phyloP scores from a whole-genome alignment of 30 jellyfish, hydroid and myxozoan species.

The Phacellophora camtschatica region DNA sequence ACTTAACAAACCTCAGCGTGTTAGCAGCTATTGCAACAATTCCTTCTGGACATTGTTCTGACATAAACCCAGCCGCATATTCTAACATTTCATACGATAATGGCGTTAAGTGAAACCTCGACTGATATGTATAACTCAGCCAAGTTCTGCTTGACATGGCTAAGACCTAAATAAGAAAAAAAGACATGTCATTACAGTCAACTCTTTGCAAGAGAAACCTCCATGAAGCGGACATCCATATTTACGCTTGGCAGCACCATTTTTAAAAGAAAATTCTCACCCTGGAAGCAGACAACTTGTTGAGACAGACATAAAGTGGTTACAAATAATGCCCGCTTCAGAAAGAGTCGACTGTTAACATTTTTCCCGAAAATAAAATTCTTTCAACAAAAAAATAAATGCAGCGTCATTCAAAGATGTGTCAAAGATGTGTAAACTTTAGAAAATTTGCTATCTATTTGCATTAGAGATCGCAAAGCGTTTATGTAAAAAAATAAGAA shows the following conservation, averaged over 20 bases:
- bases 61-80: slow-evolving; percentile 94
- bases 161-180: slow-evolving; percentile 62
- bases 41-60: slow-evolving; percentile 99
- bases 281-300: too few species aligned
- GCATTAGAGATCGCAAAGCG: background rate
- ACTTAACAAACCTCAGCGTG: slow-evolving; percentile 78
- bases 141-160: slow-evolving; percentile 99
- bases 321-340: too few species aligned
- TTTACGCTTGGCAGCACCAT: too few species aligned
- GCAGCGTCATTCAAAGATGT: too few species aligned
- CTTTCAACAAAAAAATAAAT: too few species aligned
- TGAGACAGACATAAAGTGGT: too few species aligned
- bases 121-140: slow-evolving; percentile 97
- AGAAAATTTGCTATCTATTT: background rate
- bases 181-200: background rate
- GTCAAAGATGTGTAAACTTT: background rate
- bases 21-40: slow-evolving; percentile 93
- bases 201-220: too few species aligned
- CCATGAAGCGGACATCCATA: too few species aligned
- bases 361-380: too few species aligned
- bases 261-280: too few species aligned
- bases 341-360: too few species aligned
- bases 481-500: background rate
- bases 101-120: slow-evolving; percentile 97
- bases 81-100: slow-evolving; percentile 96